Base-by-base conservation (phyloP, 1,140 invertebrate genomes). In the Saccostrea glomerata region DNA sequence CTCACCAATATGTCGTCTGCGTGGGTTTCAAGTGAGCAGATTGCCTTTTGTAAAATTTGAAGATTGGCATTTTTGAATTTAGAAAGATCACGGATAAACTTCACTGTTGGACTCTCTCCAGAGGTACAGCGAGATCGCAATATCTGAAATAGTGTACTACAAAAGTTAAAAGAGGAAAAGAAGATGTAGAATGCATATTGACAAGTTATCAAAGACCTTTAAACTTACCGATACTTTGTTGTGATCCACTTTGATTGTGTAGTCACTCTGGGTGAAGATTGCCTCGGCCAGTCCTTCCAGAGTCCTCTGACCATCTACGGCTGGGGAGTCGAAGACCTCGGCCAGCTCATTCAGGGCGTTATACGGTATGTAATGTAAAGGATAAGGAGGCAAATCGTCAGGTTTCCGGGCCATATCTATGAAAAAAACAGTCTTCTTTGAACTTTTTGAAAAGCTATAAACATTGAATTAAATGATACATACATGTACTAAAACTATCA, bases 51-150 rank as follows among this genome's bases (percentile, higher is more conserved):
- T 77, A 77, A 25, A 77, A 77, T 25, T 30, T 15, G 30, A 77
- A 77, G 70, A 30, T 77, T 13, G 9, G 70, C 70, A 25, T 30
- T 2, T 12, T 77, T 77, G 25, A 15, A 77, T 77, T 77, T 77
- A 25, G 70, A 11, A 2, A 77, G 25, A 15, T 77, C 25, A 36
- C 30, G 13, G 13, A 77, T 77, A 30, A 77, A 77, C 25, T 36
- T 77, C 2, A 77, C 70, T 36, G 70, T 77, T 77, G 70, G 70
- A 30, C 70, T 36, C 3, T 77, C 70, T 25, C 25, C 70, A 77
- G 70, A 77, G 4, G 23, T 36, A 77, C 70, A 77, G 15, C 25
- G 70, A 77, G 23, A 11, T 25, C 70, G 23, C 13, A 77, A 30
- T 77, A 11, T 17, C 70, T 77, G 70, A 63, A 63, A 63, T 30